A percentile compares a stretch with the other conserved stretches of the same genome.
Evolutionary conservation across 2,113 vertebrate genomes (phyloP).

Genomic region (Mustelus asterias): DNA sequence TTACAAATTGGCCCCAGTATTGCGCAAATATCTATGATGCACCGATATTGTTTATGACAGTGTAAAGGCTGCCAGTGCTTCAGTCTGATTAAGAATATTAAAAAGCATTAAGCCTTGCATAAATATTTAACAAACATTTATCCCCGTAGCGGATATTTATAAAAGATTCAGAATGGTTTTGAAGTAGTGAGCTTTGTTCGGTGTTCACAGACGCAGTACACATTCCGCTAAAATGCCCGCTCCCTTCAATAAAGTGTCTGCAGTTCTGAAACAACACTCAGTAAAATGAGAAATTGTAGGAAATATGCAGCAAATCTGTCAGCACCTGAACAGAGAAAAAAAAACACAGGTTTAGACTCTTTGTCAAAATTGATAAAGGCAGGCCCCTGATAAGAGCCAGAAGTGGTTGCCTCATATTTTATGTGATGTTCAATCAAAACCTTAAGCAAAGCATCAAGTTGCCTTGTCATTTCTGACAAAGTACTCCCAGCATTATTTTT

Average conservation of each 20-base stretch:
- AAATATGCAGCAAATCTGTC: background rate
- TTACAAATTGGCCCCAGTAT: background rate
- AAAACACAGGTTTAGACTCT: background rate
- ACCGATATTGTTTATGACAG: background rate
- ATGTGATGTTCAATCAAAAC: background rate
- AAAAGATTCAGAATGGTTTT: background rate
- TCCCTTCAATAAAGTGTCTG: background rate
- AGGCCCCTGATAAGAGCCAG: background rate
- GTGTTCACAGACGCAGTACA: background rate
- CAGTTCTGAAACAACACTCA: background rate
- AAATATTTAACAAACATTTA: conserved; percentile 29
- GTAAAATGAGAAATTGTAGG: background rate
- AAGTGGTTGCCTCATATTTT: background rate
- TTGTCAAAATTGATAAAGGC: background rate
- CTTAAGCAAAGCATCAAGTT: background rate
- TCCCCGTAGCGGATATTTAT: background rate
- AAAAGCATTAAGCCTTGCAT: background rate
- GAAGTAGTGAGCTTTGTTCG: background rate
- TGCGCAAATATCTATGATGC: background rate
- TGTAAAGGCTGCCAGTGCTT: background rate
- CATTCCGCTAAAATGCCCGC: no score
- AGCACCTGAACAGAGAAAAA: background rate
- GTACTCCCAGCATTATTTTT: background rate
- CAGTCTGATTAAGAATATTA: conserved; percentile 23
- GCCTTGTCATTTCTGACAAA: background rate